These are phyloP conservation scores for Sapajus apella DNA, from an alignment of 2,113 vertebrate species.

Conservation along the genomic window DNA sequence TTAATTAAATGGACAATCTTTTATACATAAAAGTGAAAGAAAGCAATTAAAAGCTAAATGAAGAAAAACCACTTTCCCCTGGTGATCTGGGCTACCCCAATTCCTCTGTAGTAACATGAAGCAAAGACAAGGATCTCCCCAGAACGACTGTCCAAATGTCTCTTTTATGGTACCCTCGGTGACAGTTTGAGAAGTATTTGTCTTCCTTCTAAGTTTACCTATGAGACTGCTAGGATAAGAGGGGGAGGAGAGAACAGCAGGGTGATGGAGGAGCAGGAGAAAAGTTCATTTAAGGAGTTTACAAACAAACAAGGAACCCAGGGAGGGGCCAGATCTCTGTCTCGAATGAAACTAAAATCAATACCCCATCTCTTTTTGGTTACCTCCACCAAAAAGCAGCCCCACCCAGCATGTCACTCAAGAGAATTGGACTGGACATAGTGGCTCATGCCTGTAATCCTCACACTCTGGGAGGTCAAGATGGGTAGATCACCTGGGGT, in stretches of 20 bases:
- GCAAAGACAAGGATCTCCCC: conserved; percentile 41
- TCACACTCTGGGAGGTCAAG: too few relatives aligned
- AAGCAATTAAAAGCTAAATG: conserved; percentile 84
- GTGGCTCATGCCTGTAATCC: too few relatives aligned
- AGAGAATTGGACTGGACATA: not conserved
- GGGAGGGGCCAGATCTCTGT: conserved; percentile 15
- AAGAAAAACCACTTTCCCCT: conserved; percentile 75
- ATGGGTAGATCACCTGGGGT: too few relatives aligned
- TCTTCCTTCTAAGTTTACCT: conserved; percentile 73
- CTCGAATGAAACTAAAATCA: conserved; percentile 5
- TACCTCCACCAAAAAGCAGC: conserved; percentile 11
- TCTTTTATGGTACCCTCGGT: conserved; percentile 68
- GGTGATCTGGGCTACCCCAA: conserved; percentile 65
- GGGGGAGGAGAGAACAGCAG: not conserved
- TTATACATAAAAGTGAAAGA: conserved; percentile 89
- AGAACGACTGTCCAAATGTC: conserved; percentile 55
- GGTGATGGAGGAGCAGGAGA: not conserved
- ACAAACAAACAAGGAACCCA: conserved; percentile 62
- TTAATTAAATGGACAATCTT: conserved; percentile 92
- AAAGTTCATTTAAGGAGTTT: conserved; percentile 24
- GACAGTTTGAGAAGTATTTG: conserved; percentile 43
- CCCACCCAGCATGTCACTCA: not conserved
- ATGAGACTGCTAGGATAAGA: conserved; percentile 21
- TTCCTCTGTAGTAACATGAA: conserved; percentile 33
- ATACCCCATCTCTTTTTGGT: not conserved